Conservation (phyloP, 2,113 vertebrate genomes). For the Mus musculus region GRCm39 chr4:105334501-105335000, state of each 20-base stretch:
- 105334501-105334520: not conserved
- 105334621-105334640: not conserved
- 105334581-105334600: not conserved
- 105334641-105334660: not conserved
- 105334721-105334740: constrained; percentile 10
- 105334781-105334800: not conserved
- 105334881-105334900: not conserved
- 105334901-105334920: not conserved
- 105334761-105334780: not conserved
- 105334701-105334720: not conserved
- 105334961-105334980: not conserved
- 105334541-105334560: not conserved
- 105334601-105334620: not conserved
- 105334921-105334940: not conserved
- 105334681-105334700: not conserved
- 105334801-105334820: not conserved
- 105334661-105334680: not conserved
- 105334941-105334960: not conserved
- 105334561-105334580: not conserved
- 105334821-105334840: not conserved
- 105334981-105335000: not conserved
- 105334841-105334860: not conserved
- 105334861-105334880: not conserved
- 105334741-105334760: not conserved
- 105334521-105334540: not conserved